Percentiles rank a stretch among this genome's conserved stretches.
phyloP scores from a whole-genome alignment of 2,113 vertebrate genomes.

The Upupa epops region DNA sequence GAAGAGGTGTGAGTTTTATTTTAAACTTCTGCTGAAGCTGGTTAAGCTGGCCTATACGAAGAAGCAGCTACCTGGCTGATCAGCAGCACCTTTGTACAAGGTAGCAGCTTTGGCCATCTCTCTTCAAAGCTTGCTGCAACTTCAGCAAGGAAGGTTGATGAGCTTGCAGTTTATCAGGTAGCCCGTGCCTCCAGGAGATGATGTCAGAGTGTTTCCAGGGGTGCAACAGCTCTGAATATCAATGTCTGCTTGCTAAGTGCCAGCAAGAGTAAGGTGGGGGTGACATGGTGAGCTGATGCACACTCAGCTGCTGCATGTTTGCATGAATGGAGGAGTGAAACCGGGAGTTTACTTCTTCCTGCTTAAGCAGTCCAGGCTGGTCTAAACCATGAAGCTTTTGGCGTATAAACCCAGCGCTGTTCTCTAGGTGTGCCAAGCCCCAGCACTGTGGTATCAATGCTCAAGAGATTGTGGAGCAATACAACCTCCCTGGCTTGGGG shows the following conservation, averaged over 20 bases:
- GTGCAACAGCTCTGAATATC: background rate
- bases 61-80: background rate
- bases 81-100: background rate
- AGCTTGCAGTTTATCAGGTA: background rate
- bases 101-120: background rate
- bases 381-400: background rate
- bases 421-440: background rate
- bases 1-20: background rate
- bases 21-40: background rate
- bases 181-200: fast-evolving
- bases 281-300: background rate
- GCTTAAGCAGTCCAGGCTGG: background rate
- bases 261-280: background rate
- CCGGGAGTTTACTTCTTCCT: background rate
- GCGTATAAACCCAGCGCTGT: background rate
- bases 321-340: background rate
- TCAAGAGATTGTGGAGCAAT: fast-evolving
- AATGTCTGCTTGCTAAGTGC: background rate
- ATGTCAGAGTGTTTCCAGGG: background rate
- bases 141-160: background rate
- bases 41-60: background rate
- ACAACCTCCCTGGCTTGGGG: background rate
- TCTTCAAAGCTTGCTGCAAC: background rate
- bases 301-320: background rate
- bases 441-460: fast-evolving